These are phyloP conservation scores for Drosophila acutilabella DNA, from an alignment of 2,888 invertebrate genomes.

Conservation along the genomic window DNA sequence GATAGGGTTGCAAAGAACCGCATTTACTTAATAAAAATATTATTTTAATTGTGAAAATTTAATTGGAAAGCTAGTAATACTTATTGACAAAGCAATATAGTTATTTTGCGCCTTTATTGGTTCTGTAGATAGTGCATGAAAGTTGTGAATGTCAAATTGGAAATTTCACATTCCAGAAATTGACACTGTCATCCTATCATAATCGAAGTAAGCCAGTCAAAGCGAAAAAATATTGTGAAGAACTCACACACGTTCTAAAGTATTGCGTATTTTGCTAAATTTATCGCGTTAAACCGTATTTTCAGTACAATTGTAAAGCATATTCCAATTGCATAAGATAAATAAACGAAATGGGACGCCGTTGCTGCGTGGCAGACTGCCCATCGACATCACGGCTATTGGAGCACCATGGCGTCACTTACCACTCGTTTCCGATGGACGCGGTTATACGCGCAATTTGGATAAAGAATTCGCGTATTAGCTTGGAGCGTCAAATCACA, in stretches of 20 bases:
- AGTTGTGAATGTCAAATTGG: not conserved
- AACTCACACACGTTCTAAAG: constrained; percentile 6
- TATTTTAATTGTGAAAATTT: not conserved
- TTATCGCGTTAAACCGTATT: constrained; percentile 4
- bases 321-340: not conserved
- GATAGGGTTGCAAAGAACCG: not conserved
- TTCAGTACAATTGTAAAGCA: not conserved
- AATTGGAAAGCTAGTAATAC: not conserved
- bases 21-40: not conserved
- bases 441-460: constrained; percentile 87
- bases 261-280: constrained; percentile 35
- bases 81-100: too few species aligned
- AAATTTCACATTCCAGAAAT: not conserved
- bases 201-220: constrained; percentile 34
- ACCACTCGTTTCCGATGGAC: constrained; percentile 91
- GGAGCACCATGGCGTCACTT: constrained; percentile 89
- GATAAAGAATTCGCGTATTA: constrained; percentile 88
- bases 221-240: constrained; percentile 2
- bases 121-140: too few species aligned
- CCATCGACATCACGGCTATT: constrained; percentile 81
- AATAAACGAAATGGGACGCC: constrained; percentile 81
- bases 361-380: constrained; percentile 83
- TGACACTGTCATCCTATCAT: constrained; percentile 3
- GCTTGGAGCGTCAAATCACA: constrained; percentile 86
- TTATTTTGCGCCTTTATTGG: not conserved